Evolutionary conservation across 1,140 invertebrate genomes (phyloP).

Genomic region (Pentalonia nigronervosa): DNA sequence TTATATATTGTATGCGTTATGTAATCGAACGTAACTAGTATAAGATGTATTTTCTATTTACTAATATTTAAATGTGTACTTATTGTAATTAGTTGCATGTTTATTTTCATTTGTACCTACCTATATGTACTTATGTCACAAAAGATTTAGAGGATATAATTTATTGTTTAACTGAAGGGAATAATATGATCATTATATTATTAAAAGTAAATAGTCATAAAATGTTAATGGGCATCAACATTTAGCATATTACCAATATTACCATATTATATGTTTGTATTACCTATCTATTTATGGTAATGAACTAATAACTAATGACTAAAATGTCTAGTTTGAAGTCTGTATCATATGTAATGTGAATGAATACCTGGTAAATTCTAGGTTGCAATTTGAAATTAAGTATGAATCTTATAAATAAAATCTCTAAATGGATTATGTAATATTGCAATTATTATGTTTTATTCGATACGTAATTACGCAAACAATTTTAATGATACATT

Average conservation of each 20-base stretch:
- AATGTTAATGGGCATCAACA: not conserved
- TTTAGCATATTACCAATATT: not conserved
- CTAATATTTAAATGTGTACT: not conserved
- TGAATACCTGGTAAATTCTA: not conserved
- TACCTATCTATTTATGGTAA: not conserved
- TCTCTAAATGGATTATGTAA: not conserved
- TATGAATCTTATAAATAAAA: not conserved
- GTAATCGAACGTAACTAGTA: not conserved
- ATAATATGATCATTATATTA: conserved; percentile 11
- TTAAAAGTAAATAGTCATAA: not conserved
- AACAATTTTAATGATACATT: not conserved
- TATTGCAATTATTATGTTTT: not conserved
- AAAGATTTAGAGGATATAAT: not conserved
- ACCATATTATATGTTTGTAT: not conserved
- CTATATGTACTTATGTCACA: not conserved
- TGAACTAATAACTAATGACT: too few relatives aligned
- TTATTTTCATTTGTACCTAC: not conserved
- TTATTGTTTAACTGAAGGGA: not conserved
- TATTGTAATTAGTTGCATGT: not conserved
- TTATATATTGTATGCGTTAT: not conserved
- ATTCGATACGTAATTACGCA: not conserved
- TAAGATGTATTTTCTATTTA: not conserved
- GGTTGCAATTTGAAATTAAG: not conserved
- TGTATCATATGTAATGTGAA: not conserved
- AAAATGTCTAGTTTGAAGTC: not conserved